Evolutionary conservation across 92 coral and sea anemone genomes (phyloP), one percentile per base, ranked within the genome.

Genomic region (Epizoanthus ramosus): DNA sequence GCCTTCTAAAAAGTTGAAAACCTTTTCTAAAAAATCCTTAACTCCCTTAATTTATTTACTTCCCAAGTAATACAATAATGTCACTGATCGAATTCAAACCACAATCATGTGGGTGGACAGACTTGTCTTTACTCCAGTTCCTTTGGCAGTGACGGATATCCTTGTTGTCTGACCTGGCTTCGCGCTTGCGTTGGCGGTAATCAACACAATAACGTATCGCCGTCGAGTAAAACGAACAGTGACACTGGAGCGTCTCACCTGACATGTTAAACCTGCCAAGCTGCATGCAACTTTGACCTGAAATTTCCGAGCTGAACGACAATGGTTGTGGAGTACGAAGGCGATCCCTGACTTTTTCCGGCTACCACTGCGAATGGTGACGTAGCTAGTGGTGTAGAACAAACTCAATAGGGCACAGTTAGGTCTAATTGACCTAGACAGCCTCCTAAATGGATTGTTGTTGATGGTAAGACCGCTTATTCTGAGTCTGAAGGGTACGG

Each of bases 391-490:
- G 25, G 65, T 74, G 37, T 76, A 60, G 6, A 83, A 72, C 83
- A 79, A 58, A 21, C 91, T 80, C 13, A 90, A 52, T 18, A 84
- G 35, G 33, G 84, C 64, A 56, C 80, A 63, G 57, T 80, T 83
- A 0, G 93, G 91, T 54, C 45, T 84, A 68, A 90, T 80, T 50
- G 88, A 57, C 17, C 75, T 83, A 0, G 94, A 91, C 31, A 89
- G 83, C 75, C 94, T 70, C 91, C 50, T 83, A 79, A 91, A 85
- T 4, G 54, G 65, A 4, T 69, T 52, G 8, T 88, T 88, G 4
- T 24, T 70, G 8, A 24, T 25, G 19, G 89, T 85, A 4, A 54
- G 79, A 8, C 89, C 94, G 3, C 74, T 84, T 3, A 91, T 85
- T 18, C 74, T 66, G n/a, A 91, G 74, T 25, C 85, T 74, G 84